These are phyloP conservation scores for Percopsis transmontana DNA, from an alignment of 2,113 vertebrate genomes.

Conservation along the genomic window DNA sequence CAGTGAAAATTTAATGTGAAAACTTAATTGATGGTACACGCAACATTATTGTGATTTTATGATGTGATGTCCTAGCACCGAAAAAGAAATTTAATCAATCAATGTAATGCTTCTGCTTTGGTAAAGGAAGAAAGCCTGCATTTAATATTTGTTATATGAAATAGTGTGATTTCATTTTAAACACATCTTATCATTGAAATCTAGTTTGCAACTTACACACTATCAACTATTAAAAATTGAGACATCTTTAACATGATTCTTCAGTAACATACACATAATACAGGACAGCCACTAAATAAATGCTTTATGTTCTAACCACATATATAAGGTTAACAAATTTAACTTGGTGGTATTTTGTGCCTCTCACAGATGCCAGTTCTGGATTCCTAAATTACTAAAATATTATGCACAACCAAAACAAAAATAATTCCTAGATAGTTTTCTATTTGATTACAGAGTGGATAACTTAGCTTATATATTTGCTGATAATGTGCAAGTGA, in stretches of 20 bases:
- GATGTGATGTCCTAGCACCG: slow-evolving; percentile 44
- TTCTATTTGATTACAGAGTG: slow-evolving; percentile 32
- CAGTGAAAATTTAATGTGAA: slow-evolving; percentile 26
- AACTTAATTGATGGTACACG: slow-evolving; percentile 34
- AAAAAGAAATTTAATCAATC: slow-evolving; percentile 19
- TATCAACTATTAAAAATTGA: slow-evolving; percentile 19
- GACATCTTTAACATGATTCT: slow-evolving; percentile 17
- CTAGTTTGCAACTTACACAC: background rate
- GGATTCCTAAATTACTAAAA: slow-evolving; percentile 17
- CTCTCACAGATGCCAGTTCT: background rate
- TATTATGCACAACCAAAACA: slow-evolving; percentile 15
- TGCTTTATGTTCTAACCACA: slow-evolving; percentile 11
- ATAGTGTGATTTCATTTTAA: slow-evolving; percentile 10
- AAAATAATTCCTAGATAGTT: slow-evolving; percentile 43
- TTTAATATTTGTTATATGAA: slow-evolving; percentile 21
- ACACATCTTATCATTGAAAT: background rate
- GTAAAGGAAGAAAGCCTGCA: slow-evolving; percentile 10
- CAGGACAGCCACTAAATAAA: slow-evolving; percentile 4
- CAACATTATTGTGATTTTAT: slow-evolving; percentile 36
- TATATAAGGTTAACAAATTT: slow-evolving; percentile 12
- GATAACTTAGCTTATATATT: slow-evolving; percentile 62
- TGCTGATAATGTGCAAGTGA: slow-evolving; percentile 60
- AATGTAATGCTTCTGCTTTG: slow-evolving; percentile 15
- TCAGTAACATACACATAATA: slow-evolving; percentile 7
- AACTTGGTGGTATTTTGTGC: slow-evolving; percentile 18